phyloP scores from a whole-genome alignment of 2,797 vertebrate genomes.

The Epinephelus awoara region DNA sequence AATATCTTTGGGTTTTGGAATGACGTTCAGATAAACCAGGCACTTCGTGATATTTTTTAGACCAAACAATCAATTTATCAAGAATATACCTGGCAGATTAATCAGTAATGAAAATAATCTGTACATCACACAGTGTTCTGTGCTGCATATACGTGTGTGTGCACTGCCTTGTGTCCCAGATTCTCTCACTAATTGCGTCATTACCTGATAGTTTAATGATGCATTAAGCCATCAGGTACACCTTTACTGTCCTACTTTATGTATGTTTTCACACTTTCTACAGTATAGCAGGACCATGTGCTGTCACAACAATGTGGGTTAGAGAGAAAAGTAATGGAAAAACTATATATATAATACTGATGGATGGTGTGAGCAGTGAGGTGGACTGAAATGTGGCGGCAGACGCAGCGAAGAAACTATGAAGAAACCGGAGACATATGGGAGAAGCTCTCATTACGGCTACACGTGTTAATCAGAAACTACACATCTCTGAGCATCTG shows the following conservation, averaged over 20 bases:
- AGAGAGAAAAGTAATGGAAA: background rate
- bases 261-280: constrained; percentile 23
- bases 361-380: constrained; percentile 4
- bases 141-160: background rate
- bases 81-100: background rate
- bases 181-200: constrained; percentile 34
- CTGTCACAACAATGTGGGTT: background rate
- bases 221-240: constrained; percentile 1
- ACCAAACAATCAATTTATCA: background rate
- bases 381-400: constrained; percentile 11
- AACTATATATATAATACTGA: background rate
- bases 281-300: background rate
- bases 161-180: constrained; percentile 5
- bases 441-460: background rate
- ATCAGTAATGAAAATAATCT: constrained; percentile 6
- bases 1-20: background rate
- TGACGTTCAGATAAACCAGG: background rate
- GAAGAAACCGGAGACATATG: background rate
- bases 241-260: constrained; percentile 16
- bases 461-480: constrained; percentile 3
- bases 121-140: background rate
- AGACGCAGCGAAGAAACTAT: background rate
- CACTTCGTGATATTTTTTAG: background rate
- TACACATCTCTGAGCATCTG: background rate
- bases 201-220: constrained; percentile 32